Base-by-base conservation (phyloP, 2,797 vertebrate species). In the Podarcis lilfordi region DNA sequence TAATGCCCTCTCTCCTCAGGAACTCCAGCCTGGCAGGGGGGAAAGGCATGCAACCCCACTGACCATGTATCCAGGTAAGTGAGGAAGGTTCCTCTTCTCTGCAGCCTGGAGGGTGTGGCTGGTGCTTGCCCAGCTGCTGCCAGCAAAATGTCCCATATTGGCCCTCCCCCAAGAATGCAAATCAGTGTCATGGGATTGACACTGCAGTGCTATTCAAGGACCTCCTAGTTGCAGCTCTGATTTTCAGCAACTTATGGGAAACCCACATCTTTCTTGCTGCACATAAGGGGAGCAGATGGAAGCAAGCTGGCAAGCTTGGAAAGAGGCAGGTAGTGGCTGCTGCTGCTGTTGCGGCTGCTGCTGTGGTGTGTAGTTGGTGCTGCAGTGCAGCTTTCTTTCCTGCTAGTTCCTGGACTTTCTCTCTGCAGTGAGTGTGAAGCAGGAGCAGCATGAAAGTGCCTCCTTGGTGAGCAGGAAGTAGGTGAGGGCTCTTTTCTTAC, bases 71-170 rank as follows among this genome's bases (percentile, higher is more conserved):
- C 8, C 4, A 19, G 7, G 10, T 55, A 17, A 29, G 78, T 13
- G 13, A 23, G 79, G 59, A 5, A 27, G 72, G 35, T 2, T 35
- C 2, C 32, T 29, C 15, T 29, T n/a, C 32, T 61, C 59, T 11
- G 35, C 72, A 64, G 72, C 59, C 15, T 21, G 35, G 80, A 87
- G 88, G 69, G 78, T 76, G 50, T 32, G 50, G 45, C 29, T 21
- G 50, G 17, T 23, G 29, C n/a, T 17, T 35, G 17, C 8, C 50
- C 61, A 94, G 93, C 93, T 92, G 91, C 74, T 80, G 35, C 50
- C 66, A 86, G 93, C 93, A 92, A 91, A 93, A 92, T 92, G 94
- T 79, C 89, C 87, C 55, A 8, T 77, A 87, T 93, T 91, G 91
- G 94, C 94, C 27, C 23, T 71, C 37, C 43, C 37, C 82, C 13